A percentile compares a stretch with the other conserved stretches of the same genome.
These are phyloP conservation scores for Nomada ferruginata DNA, from an alignment of 2,888 invertebrate species.

Conservation along the genomic window DNA sequence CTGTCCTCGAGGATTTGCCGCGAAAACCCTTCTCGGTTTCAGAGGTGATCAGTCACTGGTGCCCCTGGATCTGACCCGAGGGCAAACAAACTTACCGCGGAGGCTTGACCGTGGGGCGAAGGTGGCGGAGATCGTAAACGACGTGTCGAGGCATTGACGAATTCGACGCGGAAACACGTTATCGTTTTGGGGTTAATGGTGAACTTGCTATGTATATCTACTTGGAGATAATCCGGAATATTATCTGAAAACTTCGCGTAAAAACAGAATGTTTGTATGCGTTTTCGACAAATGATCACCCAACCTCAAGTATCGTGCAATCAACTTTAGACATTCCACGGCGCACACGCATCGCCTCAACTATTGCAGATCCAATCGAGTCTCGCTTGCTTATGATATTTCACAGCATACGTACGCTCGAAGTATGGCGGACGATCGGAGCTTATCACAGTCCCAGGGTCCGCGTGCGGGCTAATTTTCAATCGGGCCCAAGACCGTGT, in stretches of 20 bases:
- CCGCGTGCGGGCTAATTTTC: slow-evolving; percentile 48
- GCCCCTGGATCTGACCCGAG: slow-evolving; percentile 58
- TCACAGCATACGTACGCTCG: neutral
- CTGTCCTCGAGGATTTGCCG: slow-evolving; percentile 75
- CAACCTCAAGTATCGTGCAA: no score
- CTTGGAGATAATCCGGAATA: no score
- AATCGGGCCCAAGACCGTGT: slow-evolving; percentile 43
- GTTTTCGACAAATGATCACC: no score
- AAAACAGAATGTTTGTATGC: no score
- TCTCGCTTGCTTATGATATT: slow-evolving; percentile 20
- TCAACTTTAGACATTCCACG: neutral
- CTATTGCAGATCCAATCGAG: neutral
- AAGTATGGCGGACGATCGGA: slow-evolving; percentile 30
- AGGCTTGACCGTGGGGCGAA: slow-evolving; percentile 65
- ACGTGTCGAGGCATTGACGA: slow-evolving; percentile 65
- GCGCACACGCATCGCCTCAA: no score
- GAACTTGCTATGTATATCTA: neutral
- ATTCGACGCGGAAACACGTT: slow-evolving; percentile 46
- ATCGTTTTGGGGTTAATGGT: slow-evolving; percentile 3
- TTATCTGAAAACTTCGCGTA: no score
- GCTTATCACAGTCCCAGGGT: slow-evolving; percentile 29
- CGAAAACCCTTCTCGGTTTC: slow-evolving; percentile 72
- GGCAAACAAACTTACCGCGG: slow-evolving; percentile 69
- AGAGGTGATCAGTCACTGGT: slow-evolving; percentile 73
- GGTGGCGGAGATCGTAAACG: slow-evolving; percentile 63